These are phyloP conservation scores for Ophioderma brevispina DNA, from an alignment of 35 echinoderm and acorn worm genomes.

Conservation along the genomic window DNA sequence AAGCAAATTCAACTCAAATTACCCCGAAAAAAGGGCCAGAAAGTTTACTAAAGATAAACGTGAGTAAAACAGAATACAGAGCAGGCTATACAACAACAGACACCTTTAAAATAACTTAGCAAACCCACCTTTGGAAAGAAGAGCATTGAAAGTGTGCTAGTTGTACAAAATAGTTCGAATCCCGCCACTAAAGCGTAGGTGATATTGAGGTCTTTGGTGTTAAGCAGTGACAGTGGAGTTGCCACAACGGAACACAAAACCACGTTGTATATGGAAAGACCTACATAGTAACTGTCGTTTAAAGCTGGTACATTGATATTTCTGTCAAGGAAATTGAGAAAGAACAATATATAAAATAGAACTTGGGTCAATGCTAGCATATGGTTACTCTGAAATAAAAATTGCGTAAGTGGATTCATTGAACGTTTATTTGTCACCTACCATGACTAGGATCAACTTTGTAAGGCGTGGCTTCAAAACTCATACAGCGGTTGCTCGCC, in stretches of 20 bases:
- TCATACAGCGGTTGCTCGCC: no score
- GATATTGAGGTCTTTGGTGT: conserved; percentile 21
- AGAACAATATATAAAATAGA: background rate
- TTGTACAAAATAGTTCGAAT: conserved; percentile 74
- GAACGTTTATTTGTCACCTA: background rate
- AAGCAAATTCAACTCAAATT: no score
- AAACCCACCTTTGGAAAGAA: conserved; percentile 82
- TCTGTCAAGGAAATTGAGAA: conserved; percentile 38
- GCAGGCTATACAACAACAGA: no score
- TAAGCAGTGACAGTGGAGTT: conserved; percentile 57
- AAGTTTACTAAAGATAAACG: no score
- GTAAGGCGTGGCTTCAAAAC: background rate
- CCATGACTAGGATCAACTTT: background rate
- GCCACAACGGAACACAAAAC: conserved; percentile 61
- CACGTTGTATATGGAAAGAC: conserved; percentile 75
- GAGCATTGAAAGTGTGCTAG: conserved; percentile 64
- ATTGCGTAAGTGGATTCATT: background rate
- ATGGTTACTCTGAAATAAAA: background rate
- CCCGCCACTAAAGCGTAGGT: conserved; percentile 66
- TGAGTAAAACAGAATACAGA: no score
- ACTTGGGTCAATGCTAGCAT: background rate
- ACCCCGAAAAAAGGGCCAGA: no score
- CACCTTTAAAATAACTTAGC: no score
- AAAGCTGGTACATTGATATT: conserved; percentile 72
- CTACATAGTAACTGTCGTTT: conserved; percentile 76